Conservation (phyloP, 2,113 vertebrate species). For the Chaetodon auriga region DNA sequence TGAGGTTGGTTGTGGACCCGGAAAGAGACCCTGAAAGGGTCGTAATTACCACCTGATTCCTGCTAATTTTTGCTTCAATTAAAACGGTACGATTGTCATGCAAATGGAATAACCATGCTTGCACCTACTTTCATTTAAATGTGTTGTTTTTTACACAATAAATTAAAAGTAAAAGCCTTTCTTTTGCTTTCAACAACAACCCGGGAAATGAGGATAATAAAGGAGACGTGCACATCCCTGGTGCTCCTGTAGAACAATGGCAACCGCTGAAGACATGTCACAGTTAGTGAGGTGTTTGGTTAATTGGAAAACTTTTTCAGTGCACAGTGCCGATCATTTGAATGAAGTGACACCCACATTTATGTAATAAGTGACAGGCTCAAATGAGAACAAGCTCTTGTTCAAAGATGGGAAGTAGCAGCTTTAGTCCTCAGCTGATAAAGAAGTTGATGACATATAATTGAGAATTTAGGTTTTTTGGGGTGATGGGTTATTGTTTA, state of each 20-base stretch:
- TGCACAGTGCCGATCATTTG: rapidly evolving
- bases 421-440: neutral
- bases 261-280: neutral
- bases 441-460: neutral
- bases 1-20: neutral
- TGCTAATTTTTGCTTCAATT: constrained; percentile 17
- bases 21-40: constrained; percentile 21
- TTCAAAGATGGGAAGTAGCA: neutral
- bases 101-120: neutral
- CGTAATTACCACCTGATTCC: constrained; percentile 20
- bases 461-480: neutral
- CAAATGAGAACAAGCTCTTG: neutral
- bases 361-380: neutral
- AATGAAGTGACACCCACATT: neutral
- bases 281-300: constrained; percentile 1
- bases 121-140: neutral
- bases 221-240: neutral
- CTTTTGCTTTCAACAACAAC: neutral
- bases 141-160: neutral
- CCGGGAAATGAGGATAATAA: neutral
- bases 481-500: neutral
- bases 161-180: constrained; percentile 6
- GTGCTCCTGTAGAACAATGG: neutral
- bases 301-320: neutral
- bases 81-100: neutral